Evolutionary conservation across 2,888 invertebrate species (phyloP).

Genomic region (Drosophila barbarae): DNA sequence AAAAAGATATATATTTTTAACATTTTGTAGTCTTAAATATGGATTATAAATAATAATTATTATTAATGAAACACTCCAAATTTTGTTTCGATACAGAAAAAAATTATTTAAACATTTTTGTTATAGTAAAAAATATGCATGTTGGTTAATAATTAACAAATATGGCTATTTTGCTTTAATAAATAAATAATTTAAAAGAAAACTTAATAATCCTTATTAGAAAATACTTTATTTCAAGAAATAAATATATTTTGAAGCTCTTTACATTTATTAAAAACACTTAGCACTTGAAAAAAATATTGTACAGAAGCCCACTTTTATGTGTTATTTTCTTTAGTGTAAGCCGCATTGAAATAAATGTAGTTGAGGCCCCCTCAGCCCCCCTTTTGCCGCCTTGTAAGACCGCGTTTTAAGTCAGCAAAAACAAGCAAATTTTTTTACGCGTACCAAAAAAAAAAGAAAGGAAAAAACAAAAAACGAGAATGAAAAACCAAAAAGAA

Average conservation of each 20-base stretch:
- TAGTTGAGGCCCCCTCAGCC: neutral
- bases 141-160: neutral
- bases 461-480: constrained; percentile 30
- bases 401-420: constrained; percentile 30
- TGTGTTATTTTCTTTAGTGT: neutral
- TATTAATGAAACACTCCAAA: neutral
- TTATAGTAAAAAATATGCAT: neutral
- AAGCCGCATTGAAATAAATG: constrained; percentile 6
- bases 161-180: neutral
- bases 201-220: neutral
- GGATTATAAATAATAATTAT: neutral
- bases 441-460: constrained; percentile 9
- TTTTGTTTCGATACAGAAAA: neutral
- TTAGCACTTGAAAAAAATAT: too few species aligned
- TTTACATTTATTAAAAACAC: too few species aligned
- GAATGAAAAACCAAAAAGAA: constrained; percentile 51
- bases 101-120: neutral
- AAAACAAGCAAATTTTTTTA: constrained; percentile 16
- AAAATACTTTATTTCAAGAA: neutral
- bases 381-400: constrained; percentile 11
- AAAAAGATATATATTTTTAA: neutral
- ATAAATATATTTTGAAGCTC: too few species aligned
- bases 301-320: neutral
- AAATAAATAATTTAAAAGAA: neutral
- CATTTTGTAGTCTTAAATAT: neutral